phyloP scores from a whole-genome alignment of 2,113 vertebrate species.

The Atrichornis clamosus region DNA sequence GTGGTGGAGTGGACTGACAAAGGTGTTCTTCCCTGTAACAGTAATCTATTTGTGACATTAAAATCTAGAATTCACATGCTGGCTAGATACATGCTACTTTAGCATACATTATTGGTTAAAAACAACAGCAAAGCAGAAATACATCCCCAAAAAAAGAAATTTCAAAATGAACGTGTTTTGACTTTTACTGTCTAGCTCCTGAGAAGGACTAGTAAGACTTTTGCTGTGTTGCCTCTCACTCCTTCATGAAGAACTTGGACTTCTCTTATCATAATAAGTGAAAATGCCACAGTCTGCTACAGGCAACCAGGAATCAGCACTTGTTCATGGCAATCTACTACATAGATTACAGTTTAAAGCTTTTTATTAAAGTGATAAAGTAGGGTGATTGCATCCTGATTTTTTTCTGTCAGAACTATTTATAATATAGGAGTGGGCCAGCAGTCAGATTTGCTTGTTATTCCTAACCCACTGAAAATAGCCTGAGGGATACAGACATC shows the following conservation, averaged over 20 bases:
- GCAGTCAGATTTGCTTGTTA: slow-evolving; percentile 21
- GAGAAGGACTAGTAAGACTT: not conserved
- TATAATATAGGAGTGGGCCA: not conserved
- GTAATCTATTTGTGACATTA: not conserved
- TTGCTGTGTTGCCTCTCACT: not conserved
- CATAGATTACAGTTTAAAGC: not conserved
- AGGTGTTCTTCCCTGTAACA: not conserved
- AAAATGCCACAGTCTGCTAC: not conserved
- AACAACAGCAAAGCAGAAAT: not conserved
- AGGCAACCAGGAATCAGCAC: not conserved
- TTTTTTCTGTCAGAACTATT: slow-evolving; percentile 48
- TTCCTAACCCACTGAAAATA: not conserved
- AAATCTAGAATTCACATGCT: not conserved
- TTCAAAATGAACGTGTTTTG: not conserved
- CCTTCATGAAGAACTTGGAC: not conserved
- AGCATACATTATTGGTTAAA: not conserved
- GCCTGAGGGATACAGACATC: not conserved
- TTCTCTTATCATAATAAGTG: not conserved
- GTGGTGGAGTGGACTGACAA: not conserved
- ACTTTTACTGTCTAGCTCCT: not conserved
- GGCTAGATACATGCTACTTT: not conserved
- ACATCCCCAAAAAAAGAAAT: not conserved
- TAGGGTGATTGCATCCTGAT: not conserved
- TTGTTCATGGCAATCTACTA: not conserved
- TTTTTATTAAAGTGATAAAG: not conserved